Evolutionary conservation across 2,113 vertebrate genomes (phyloP).

Genomic region (Rattus norvegicus): GRCr8 NC_086021.1:105662001-105662500

Average conservation of each 20-base stretch:
- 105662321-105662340: conserved; percentile 14
- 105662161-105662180: neutral
- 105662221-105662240: neutral
- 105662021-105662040: neutral
- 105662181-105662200: neutral
- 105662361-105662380: conserved; percentile 62
- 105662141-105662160: neutral
- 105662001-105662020: neutral
- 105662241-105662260: conserved; percentile 22
- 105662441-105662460: conserved; percentile 73
- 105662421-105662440: conserved; percentile 74
- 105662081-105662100: neutral
- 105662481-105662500: conserved; percentile 73
- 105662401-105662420: conserved; percentile 70
- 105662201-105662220: neutral
- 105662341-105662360: conserved; percentile 40
- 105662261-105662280: neutral
- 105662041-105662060: neutral
- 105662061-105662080: neutral
- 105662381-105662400: conserved; percentile 73
- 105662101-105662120: neutral
- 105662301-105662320: conserved; percentile 24
- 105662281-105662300: neutral
- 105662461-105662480: conserved; percentile 75
- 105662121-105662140: neutral